A percentile compares a stretch with the other conserved stretches of the same genome.
phyloP scores from a whole-genome alignment of 2,113 vertebrate genomes.

The Monarcha castaneiventris region DNA sequence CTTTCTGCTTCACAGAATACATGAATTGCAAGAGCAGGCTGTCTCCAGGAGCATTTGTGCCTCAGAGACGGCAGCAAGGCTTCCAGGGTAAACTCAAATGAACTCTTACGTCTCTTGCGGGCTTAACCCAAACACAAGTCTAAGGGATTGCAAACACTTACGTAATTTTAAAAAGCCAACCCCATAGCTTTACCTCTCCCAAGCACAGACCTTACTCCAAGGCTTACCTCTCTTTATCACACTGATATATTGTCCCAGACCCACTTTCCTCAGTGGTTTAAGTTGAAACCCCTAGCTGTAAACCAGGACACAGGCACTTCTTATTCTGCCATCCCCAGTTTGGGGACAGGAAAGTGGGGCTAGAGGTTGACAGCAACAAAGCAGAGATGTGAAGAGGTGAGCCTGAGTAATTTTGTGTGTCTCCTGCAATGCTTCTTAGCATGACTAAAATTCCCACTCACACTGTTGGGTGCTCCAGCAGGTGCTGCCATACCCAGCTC shows the following conservation, averaged over 20 bases:
- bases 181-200: background rate
- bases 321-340: background rate
- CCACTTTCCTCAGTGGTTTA: background rate
- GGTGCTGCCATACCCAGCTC: background rate
- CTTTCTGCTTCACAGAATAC: conserved; percentile 5
- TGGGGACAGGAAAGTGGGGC: background rate
- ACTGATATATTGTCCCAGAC: background rate
- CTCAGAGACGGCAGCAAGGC: background rate
- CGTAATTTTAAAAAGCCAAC: background rate
- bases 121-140: background rate
- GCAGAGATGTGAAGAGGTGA: background rate
- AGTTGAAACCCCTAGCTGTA: background rate
- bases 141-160: background rate
- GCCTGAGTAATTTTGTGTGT: background rate
- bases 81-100: background rate
- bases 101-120: background rate
- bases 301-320: background rate
- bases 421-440: background rate
- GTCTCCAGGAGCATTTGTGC: background rate
- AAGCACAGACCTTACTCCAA: background rate
- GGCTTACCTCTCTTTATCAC: background rate
- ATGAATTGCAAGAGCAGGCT: background rate
- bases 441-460: rapidly evolving
- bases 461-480: rapidly evolving
- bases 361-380: background rate